Base-by-base conservation (phyloP, 2,888 invertebrate genomes). In the Ariolimax columbianus region DNA sequence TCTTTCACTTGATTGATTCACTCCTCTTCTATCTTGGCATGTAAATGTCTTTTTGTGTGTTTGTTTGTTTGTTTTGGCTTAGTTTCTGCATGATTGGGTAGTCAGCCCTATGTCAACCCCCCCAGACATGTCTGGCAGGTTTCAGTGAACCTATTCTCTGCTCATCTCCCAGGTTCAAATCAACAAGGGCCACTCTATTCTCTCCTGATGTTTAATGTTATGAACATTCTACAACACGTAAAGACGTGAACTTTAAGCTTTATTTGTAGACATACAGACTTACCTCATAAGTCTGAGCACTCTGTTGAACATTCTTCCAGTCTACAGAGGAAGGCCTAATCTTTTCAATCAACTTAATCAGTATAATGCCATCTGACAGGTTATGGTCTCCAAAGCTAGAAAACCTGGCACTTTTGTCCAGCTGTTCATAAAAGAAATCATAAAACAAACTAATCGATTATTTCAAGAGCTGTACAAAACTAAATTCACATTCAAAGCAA, bases 291-390 rank as follows among this genome's bases (percentile, higher is more conserved):
- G 82, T 96, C 51, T 95, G 96, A 72, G 96, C 96, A 55, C 96
- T 96, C 19, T 96, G 96, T 94, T 97, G 96, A 73, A 99, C 97
- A 66, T 98, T 95, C 88, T 97, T 97, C 94, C 98, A 99, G 94
- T 98, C 98, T 92, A 99, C 97, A 88, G 97, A 96, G 82, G 98
- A 98, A 0, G 98, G 98, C 93, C 98, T 98, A 94, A 99, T 98
- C 84, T 98, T 96, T 95, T 99, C 99, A 89, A 99, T 98, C 90
- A 99, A 95, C 95, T 99, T 98, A 89, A 99, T 96, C 30, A 99
- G 97, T 84, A 98, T 97, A 92, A 96, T 96, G n/a, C 97, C 98
- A 94, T 98, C 97, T 30, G 97, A 96, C 91, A 99, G 96, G n/a
- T 96, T 95, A 40, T 96, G 96, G 94, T 99, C 99, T 95, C 98